Base-by-base conservation (phyloP, 2,797 vertebrate genomes). In the Pseudochirops cupreus region DNA sequence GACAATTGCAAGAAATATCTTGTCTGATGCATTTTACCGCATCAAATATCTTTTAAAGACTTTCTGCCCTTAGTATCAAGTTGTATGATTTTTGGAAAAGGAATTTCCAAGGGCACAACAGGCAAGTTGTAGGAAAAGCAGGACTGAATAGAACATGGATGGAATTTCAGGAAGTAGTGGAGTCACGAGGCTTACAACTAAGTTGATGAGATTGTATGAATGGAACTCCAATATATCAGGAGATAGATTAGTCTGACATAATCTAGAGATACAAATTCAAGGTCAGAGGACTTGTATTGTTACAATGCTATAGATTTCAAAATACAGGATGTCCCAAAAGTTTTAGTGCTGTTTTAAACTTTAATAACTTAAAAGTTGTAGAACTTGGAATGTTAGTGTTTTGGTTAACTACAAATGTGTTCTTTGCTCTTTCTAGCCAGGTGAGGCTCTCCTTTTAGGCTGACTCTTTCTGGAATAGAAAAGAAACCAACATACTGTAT, bases 391-490 rank as follows among this genome's bases (percentile, higher is more conserved):
- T 46, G 21, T 26, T 46, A 24, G 67, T 39, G 3, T 90, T 96
- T 95, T 57, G 28, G 62, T n/a, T 50, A 46, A 56, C 74, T 93
- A 74, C 62, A 92, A 91, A 96, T n/a, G 74, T 95, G 53, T 46
- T 50, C 46, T 94, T 97, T 95, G 95, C 24, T 67, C 58, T 95
- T 95, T 94, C 62, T 16, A 87, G 39, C 50, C 52, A 95, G 93
- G 93, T 52, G 39, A 97, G 56, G 74, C 13, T 46, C 74, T 50
- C 59, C 50, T 90, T 92, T 91, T 14, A 46, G 31, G 56, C 56
- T 59, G 53, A 93, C 94, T 62, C 33, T 58, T 92, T 92, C 58
- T 94, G 52, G 56, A 92, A 59, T 26, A 94, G 54, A 39, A 90
- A 0, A 21, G 56, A 92, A 74, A 33, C n/a, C 39, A 96, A 52